phyloP scores from a whole-genome alignment of 1,140 invertebrate genomes.

The Neoseiulus cucumeris region DNA sequence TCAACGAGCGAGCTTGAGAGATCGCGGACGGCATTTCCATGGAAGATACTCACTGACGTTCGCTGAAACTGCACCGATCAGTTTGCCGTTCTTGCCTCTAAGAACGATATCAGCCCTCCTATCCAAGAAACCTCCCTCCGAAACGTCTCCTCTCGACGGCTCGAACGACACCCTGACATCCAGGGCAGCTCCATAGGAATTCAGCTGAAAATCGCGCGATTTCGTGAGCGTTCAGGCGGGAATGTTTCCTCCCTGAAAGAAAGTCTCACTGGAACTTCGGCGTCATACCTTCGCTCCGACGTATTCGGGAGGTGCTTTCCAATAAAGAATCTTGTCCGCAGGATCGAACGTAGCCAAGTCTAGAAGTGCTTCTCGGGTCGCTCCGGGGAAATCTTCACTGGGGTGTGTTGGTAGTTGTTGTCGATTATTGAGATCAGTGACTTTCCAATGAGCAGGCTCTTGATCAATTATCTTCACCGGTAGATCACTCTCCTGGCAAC shows the following conservation, averaged over 20 bases:
- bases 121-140: constrained; percentile 8
- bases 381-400: neutral
- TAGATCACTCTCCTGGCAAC: constrained; percentile 41
- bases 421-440: neutral
- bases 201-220: constrained; percentile 25
- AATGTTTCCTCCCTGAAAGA: no score
- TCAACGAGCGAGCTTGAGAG: no score
- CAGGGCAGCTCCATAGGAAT: constrained; percentile 63
- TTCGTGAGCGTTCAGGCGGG: no score
- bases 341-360: constrained; percentile 22
- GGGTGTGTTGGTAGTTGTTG: neutral
- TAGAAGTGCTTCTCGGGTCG: constrained; percentile 15
- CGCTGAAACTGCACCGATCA: neutral
- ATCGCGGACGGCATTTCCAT: no score
- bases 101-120: constrained; percentile 46
- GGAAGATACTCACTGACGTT: neutral
- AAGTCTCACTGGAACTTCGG: no score
- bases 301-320: constrained; percentile 51
- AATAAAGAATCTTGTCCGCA: constrained; percentile 43
- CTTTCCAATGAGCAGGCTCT: neutral
- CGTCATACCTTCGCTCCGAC: constrained; percentile 30
- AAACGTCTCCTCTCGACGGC: constrained; percentile 37
- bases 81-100: neutral
- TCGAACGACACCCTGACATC: constrained; percentile 34
- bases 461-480: constrained; percentile 28